Base-by-base conservation (phyloP, 1,140 invertebrate species). In the Drosophila erecta region DNA sequence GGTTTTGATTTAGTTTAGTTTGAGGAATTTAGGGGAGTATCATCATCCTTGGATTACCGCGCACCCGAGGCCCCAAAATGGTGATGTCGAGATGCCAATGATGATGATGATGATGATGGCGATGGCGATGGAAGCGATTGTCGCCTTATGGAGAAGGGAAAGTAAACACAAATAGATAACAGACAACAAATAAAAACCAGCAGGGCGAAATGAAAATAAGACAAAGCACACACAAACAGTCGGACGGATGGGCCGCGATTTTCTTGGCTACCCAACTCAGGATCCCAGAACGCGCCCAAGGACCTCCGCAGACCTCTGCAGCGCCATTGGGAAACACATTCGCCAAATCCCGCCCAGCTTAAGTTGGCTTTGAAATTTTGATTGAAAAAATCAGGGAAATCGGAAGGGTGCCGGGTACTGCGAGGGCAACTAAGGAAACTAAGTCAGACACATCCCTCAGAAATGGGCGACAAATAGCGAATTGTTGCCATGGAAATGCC, bases 321-420 rank as follows among this genome's bases (percentile, higher is more conserved):
- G 17, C 33, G 49, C 67, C 74, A 71, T 64, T 59, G 74, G 75
- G 65, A 78, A 77, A 81, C 72, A 84, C 72, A 84, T 78, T 81
- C 77, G 40, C 60, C 72, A 89, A 89, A 89, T 89, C 84, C 84
- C 76, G 61, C 40, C 71, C 79, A 89, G 84, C 84, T 89, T 89
- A 89, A 85, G 80, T 72, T 90, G 73, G 84, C 79, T 89, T 89
- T 84, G 76, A 89, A 89, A 89, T 90, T 89, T 89, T 89, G 84
- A 89, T 89, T 89, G 84, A 89, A 89, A 89, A 89, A 89, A 89
- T 89, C 85, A 81, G 62, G 75, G 73, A 40, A 30, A 30, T 10
- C 8, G 30, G 30, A 30, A 30, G 30, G 30, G 73, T 41, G 73
- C 64, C 41, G 22, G 22, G 3, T 3, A 24, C 49, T 50, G 38